Evolutionary conservation across 1,140 invertebrate genomes (phyloP), one percentile per base, ranked within the genome.

Genomic region (Melitaea cinxia): DNA sequence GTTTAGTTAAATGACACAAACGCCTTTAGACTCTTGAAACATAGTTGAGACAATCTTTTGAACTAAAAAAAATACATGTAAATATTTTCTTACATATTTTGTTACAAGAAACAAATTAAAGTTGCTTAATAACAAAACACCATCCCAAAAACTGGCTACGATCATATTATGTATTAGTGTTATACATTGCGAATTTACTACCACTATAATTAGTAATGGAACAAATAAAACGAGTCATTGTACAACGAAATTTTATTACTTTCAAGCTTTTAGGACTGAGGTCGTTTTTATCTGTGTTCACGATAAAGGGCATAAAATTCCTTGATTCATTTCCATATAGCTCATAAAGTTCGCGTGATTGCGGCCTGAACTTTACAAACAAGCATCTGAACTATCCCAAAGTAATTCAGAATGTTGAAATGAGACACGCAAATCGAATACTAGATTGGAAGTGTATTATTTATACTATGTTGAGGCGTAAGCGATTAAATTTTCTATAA

Each of bases 371-470:
- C 57, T 69, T 69, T 69, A 58, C 49, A 64, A 69, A 49, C 60
- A 59, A 64, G 60, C 60, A 64, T 69, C 60, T 33, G 50, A 69
- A 69, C 60, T 59, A 69, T 69, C 61, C 57, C 50, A 23, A 53
- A 42, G 50, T 62, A 53, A 62, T 62, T 54, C 59, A 47, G 49
- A 42, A 54, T 45, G 49, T 62, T 37, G 66, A 49, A 69, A 57
- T 55, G 66, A 54, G 35, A 49, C 66, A 63, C 56, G 66, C 53
- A 59, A 68, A 62, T 62, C 35, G 49, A 62, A 62, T 42, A 33
- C 33, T 62, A 53, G 14, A 62, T 54, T 53, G 59, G 59, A 62
- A 42, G 49, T 6, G 12, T 62, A 54, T 62, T 42, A 61, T 19
- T 23, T 19, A 5, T 54, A 28, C 28, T 33, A 12, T 12, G 47